phyloP scores from a whole-genome alignment of 2,113 vertebrate genomes.

The Callocephalon fimbriatum region DNA sequence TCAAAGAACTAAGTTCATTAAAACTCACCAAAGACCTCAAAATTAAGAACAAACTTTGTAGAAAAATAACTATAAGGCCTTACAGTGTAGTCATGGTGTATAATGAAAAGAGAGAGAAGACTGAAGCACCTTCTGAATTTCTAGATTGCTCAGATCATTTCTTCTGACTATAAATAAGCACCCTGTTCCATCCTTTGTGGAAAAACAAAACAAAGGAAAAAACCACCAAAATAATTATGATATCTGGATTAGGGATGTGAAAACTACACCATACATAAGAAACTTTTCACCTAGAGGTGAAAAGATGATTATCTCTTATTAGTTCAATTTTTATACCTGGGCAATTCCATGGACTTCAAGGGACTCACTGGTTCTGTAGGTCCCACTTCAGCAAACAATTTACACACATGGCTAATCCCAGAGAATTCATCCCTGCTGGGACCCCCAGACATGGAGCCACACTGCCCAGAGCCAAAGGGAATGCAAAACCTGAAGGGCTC shows the following conservation, averaged over 20 bases:
- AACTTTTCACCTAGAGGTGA: background rate
- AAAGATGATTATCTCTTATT: background rate
- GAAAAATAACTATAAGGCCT: background rate
- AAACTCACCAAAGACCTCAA: background rate
- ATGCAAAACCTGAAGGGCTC: background rate
- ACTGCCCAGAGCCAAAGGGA: background rate
- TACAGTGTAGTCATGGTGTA: background rate
- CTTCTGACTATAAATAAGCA: background rate
- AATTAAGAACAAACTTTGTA: background rate
- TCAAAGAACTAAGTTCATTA: background rate
- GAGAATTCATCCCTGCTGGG: background rate
- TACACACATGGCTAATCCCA: background rate
- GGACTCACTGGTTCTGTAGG: background rate
- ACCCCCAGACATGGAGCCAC: rapidly evolving
- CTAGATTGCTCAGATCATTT: background rate
- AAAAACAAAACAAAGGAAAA: background rate
- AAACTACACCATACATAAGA: background rate
- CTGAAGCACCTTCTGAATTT: background rate
- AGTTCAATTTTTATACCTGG: background rate
- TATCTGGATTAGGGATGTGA: background rate
- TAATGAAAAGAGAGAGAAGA: background rate
- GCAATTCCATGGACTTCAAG: background rate
- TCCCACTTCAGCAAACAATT: background rate
- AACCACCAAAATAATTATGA: rapidly evolving
- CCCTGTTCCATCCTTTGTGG: background rate